A percentile compares a stretch with the other conserved stretches of the same genome.
Conservation (phyloP, 2,888 invertebrate species). For the Dastarcus helophoroides region DNA sequence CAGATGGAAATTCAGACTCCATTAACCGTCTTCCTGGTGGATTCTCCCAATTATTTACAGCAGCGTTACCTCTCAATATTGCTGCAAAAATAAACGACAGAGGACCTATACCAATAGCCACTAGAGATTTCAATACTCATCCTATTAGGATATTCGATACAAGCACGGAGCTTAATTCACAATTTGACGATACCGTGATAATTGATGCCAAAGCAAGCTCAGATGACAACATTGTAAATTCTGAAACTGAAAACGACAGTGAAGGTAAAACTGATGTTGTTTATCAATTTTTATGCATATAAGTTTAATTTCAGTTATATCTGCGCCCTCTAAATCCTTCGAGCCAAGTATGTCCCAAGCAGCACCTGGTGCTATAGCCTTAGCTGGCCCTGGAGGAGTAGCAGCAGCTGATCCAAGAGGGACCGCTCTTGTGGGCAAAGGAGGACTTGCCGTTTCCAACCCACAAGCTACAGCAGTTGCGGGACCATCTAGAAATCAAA, state of each 20-base stretch:
- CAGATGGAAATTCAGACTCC: no score
- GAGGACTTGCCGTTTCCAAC: constrained; percentile 39
- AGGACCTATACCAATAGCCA: constrained; percentile 6
- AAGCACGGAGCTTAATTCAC: constrained; percentile 35
- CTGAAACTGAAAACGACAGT: constrained; percentile 28
- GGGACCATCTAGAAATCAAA: constrained; percentile 33
- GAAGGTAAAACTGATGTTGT: constrained; percentile 14
- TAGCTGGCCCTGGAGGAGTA: constrained; percentile 41
- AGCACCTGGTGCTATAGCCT: constrained; percentile 39
- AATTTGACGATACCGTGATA: constrained; percentile 41
- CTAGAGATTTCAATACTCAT: constrained; percentile 10
- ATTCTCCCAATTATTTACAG: no score
- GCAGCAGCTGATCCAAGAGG: constrained; percentile 39
- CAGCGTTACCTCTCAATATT: constrained; percentile 5
- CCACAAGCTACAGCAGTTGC: constrained; percentile 43
- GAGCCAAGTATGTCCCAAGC: constrained; percentile 39
- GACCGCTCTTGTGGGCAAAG: constrained; percentile 40
- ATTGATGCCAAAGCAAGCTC: constrained; percentile 38
- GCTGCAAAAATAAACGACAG: constrained; percentile 6
- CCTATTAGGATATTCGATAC: constrained; percentile 5
- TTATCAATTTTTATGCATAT: constrained; percentile 2
- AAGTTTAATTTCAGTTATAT: constrained; percentile 4
- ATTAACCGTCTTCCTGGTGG: no score
- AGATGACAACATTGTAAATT: constrained; percentile 33
- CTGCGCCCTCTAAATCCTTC: constrained; percentile 15